Evolutionary conservation across 1,140 invertebrate genomes (phyloP).

Genomic region (Nixonia krombeini): DNA sequence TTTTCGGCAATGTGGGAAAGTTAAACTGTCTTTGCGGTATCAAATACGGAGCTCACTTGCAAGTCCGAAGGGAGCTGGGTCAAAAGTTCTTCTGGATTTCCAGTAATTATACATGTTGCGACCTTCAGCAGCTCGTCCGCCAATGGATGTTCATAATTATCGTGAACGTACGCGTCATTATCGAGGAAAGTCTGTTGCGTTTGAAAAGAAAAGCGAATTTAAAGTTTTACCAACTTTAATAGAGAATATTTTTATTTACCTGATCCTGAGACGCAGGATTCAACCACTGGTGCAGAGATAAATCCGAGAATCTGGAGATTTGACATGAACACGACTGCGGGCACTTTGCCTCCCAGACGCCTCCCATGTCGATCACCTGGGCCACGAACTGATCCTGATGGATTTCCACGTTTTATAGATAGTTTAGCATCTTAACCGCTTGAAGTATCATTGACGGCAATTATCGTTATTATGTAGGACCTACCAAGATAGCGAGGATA

Average conservation of each 20-base stretch:
- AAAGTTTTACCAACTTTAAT: too few species aligned
- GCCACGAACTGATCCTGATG: slow-evolving; percentile 44
- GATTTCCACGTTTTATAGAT: neutral
- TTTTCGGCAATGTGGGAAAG: neutral
- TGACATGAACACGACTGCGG: slow-evolving; percentile 61
- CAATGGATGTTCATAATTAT: slow-evolving; percentile 27
- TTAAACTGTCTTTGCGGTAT: too few species aligned
- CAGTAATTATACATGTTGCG: slow-evolving; percentile 74
- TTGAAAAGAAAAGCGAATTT: too few species aligned
- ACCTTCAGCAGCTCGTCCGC: slow-evolving; percentile 68
- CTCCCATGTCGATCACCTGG: slow-evolving; percentile 55
- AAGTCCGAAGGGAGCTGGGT: slow-evolving; percentile 71
- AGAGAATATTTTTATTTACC: slow-evolving; percentile 13
- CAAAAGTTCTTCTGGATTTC: slow-evolving; percentile 69
- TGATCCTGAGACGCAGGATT: slow-evolving; percentile 29
- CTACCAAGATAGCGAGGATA: slow-evolving; percentile 26
- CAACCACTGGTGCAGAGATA: slow-evolving; percentile 61
- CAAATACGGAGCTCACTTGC: slow-evolving; percentile 69
- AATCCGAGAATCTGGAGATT: slow-evolving; percentile 54
- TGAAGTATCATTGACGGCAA: too few species aligned
- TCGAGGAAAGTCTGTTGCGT: slow-evolving; percentile 11
- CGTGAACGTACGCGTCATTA: slow-evolving; percentile 4
- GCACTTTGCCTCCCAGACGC: slow-evolving; percentile 59
- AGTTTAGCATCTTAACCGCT: neutral
- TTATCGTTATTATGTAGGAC: too few species aligned